phyloP scores from a whole-genome alignment of 1,140 invertebrate genomes.

The Drosophila kepulauana region DNA sequence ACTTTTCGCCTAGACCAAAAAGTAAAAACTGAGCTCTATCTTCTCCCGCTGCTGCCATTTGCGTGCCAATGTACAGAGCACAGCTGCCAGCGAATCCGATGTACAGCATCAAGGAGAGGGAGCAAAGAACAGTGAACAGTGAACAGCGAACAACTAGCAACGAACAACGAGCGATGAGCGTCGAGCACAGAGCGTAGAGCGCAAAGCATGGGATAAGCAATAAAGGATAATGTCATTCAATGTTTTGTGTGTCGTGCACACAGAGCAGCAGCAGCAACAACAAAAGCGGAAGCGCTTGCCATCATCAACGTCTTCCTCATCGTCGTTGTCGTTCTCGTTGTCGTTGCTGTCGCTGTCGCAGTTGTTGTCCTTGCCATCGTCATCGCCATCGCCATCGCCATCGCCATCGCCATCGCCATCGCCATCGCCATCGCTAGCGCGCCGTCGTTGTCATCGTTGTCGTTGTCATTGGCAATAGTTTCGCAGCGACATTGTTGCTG shows the following conservation, averaged over 20 bases:
- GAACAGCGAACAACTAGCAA: constrained; percentile 16
- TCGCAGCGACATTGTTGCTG: constrained; percentile 69
- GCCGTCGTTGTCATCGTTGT: constrained; percentile 31
- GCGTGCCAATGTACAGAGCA: constrained; percentile 63
- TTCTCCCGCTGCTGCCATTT: constrained; percentile 41
- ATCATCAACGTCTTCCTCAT: constrained; percentile 74
- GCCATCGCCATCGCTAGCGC: background rate
- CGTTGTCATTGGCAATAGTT: constrained; percentile 75
- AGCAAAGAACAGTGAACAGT: constrained; percentile 1
- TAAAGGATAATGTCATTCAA: constrained; percentile 84
- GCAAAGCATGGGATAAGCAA: constrained; percentile 80
- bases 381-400: constrained; percentile 4
- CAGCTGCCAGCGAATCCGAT: constrained; percentile 55
- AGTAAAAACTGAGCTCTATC: constrained; percentile 11
- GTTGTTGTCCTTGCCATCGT: constrained; percentile 15
- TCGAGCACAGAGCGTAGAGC: constrained; percentile 31
- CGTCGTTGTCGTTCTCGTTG: constrained; percentile 40
- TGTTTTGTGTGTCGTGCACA: constrained; percentile 75
- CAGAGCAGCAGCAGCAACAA: constrained; percentile 44
- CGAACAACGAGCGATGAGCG: constrained; percentile 2
- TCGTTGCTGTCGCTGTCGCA: constrained; percentile 19
- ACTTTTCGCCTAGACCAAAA: constrained; percentile 58
- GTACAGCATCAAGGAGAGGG: constrained; percentile 8
- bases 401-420: constrained; percentile 8
- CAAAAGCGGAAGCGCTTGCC: constrained; percentile 75